Percentiles rank a stretch among this genome's conserved stretches.
These are phyloP conservation scores for Minunthozetes semirufus DNA, from an alignment of 2,888 invertebrate genomes.

Conservation along the genomic window DNA sequence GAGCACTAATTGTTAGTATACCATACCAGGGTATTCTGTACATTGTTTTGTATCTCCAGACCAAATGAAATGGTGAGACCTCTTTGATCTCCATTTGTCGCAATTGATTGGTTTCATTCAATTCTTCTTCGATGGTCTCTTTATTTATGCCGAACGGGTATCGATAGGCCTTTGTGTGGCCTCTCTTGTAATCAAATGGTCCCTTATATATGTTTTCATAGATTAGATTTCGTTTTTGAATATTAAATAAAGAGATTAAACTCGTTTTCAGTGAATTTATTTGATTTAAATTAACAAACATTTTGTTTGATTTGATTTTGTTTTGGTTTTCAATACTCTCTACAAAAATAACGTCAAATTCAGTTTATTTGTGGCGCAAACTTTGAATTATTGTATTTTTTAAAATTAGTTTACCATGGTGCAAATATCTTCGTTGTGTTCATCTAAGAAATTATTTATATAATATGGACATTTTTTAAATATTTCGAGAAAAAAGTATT, in stretches of 20 bases:
- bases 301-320: too few species aligned
- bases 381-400: too few species aligned
- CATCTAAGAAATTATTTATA: too few species aligned
- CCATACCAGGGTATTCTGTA: conserved; percentile 26
- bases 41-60: conserved; percentile 36
- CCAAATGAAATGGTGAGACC: conserved; percentile 45
- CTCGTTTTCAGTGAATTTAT: conserved; percentile 5
- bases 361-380: too few species aligned
- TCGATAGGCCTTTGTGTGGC: conserved; percentile 9
- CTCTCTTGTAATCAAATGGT: conserved; percentile 36
- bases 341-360: too few species aligned
- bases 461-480: too few species aligned
- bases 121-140: conserved; percentile 8
- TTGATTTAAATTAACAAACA: too few species aligned
- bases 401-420: too few species aligned
- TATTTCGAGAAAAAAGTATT: too few species aligned
- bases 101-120: conserved; percentile 32
- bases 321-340: too few species aligned
- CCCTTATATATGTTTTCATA: conserved; percentile 34
- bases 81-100: conserved; percentile 17
- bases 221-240: conserved; percentile 11
- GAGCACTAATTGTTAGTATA: neutral
- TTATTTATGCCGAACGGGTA: conserved; percentile 34
- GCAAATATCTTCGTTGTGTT: too few species aligned
- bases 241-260: conserved; percentile 22